phyloP scores from a whole-genome alignment of 1,140 invertebrate species.

The Drosophila tristis region DNA sequence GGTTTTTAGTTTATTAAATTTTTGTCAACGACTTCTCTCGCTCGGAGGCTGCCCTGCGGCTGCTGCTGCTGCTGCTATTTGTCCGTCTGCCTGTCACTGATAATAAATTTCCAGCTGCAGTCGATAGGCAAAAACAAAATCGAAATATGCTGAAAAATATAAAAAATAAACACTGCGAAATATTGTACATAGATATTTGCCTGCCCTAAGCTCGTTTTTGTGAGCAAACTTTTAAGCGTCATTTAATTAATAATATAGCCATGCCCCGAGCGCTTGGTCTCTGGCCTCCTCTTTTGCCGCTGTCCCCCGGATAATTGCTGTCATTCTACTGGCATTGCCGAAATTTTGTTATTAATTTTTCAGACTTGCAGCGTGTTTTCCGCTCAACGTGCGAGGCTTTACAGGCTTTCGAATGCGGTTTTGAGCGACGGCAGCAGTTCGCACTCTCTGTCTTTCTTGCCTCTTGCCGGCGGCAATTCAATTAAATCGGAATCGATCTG shows the following conservation, averaged over 20 bases:
- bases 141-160: conserved; percentile 15
- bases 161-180: conserved; percentile 20
- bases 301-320: conserved; percentile 12
- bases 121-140: conserved; percentile 1
- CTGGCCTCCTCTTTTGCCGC: background rate
- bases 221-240: conserved; percentile 55
- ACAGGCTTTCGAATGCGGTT: background rate
- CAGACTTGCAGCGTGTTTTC: background rate
- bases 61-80: conserved; percentile 1
- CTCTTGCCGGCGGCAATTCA: too few species aligned
- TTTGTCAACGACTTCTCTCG: conserved; percentile 63
- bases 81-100: conserved; percentile 69
- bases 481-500: too few species aligned
- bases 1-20: conserved; percentile 82
- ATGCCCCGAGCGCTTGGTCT: conserved; percentile 7
- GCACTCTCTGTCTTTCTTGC: background rate
- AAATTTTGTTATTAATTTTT: conserved; percentile 45
- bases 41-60: conserved; percentile 1
- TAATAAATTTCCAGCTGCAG: conserved; percentile 64
- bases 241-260: conserved; percentile 71
- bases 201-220: conserved; percentile 50
- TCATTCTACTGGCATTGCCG: conserved; percentile 19
- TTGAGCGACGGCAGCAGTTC: background rate
- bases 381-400: background rate
- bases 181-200: background rate